Percentiles rank a stretch among this genome's conserved stretches.
Evolutionary conservation across 2,888 invertebrate genomes (phyloP).

Genomic region (Meteorus cinctellus): DNA sequence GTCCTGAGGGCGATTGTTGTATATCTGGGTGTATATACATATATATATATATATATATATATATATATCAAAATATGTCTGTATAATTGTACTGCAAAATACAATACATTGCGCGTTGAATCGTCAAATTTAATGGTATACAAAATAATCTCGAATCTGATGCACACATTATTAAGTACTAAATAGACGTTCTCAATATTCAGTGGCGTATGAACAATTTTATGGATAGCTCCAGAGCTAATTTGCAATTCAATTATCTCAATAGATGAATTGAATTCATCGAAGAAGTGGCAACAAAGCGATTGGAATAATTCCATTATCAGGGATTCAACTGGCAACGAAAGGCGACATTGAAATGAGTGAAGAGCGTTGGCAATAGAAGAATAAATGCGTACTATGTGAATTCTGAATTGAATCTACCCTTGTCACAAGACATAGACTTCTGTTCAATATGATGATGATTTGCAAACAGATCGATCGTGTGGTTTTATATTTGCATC

Average conservation of each 20-base stretch:
- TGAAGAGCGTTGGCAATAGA: not conserved
- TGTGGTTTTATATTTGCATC: not conserved
- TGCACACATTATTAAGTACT: not conserved
- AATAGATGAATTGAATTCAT: constrained; percentile 5
- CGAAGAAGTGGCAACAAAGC: not conserved
- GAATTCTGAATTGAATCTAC: not conserved
- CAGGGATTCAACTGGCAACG: not conserved
- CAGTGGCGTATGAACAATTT: not conserved
- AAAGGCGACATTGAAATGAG: not conserved
- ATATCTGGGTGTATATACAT: too few species aligned
- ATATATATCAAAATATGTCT: not conserved
- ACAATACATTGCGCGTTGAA: not conserved
- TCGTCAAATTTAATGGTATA: not conserved
- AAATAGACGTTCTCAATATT: constrained; percentile 13
- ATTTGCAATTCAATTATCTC: constrained; percentile 9
- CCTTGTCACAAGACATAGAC: too few species aligned
- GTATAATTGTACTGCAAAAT: not conserved
- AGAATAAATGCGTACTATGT: not conserved
- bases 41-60: too few species aligned
- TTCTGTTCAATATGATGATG: not conserved
- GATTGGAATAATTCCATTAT: constrained; percentile 3
- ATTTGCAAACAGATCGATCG: not conserved
- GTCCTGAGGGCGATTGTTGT: too few species aligned
- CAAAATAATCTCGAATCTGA: not conserved
- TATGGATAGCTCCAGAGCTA: not conserved